Base-by-base conservation (phyloP, 2,888 invertebrate genomes). In the Anthrax anthrax region DNA sequence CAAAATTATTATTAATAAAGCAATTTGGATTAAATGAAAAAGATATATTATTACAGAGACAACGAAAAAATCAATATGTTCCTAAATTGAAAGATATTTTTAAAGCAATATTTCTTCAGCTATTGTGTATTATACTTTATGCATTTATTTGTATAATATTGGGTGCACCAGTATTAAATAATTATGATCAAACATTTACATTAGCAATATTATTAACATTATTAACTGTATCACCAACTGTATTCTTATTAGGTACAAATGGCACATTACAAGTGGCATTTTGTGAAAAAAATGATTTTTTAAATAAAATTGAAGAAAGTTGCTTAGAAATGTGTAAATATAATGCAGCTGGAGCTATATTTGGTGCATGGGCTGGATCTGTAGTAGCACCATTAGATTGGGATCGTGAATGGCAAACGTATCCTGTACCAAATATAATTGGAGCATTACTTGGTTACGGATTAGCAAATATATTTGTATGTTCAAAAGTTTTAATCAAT, bases 361-460 rank as follows among this genome's bases (percentile, higher is more conserved):
- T 82, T 23, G 88, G 88, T 8, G 78, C 84, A 13, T 89, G 88
- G 87, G 55, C 80, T 13, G 86, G 87, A 12, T 84, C 86, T 10
- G 72, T 83, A 51, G 80, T 83, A 4, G 81, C 88, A 47, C 89
- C 90, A 2, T 67, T 90, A 36, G 90, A 90, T 61, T 90, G 90
- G 90, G 84, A 88, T 59, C 72, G 80, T 50, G 81, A 83, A 13
- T 90, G 88, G 86, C 88, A 89, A 71, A 49, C 57, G 0, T 81
- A 81, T 76, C 81, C 81, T 1, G 76, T 80, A 57, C 77, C 81
- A 4, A 80, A 80, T 57, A 70, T 75, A 19, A 64, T 75, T 34
- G 81, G 81, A 8, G 75, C 78, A 1, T 57, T 81, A 4, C 50
- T 73, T 40, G 80, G 80, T 13, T 76, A 71, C 55, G 69, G 71